phyloP scores from a whole-genome alignment of 2,797 vertebrate species.

The Neosilurus mollespiculum region DNA sequence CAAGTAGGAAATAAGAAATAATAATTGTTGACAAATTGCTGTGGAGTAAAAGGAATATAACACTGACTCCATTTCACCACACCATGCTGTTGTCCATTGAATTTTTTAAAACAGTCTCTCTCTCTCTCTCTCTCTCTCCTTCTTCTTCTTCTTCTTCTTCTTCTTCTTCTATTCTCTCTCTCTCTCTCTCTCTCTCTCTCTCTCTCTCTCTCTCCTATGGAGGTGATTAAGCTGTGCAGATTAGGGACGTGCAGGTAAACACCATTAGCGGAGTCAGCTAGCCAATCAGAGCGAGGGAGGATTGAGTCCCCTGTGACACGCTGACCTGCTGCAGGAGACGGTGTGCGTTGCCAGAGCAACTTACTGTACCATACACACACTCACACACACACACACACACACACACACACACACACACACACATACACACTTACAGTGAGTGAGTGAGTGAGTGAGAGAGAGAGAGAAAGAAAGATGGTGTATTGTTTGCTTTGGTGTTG shows the following conservation, averaged over 20 bases:
- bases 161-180: conserved; percentile 17
- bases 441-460: conserved; percentile 41
- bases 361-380: conserved; percentile 66
- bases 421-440: conserved; percentile 58
- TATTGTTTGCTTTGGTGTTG: conserved; percentile 27
- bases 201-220: conserved; percentile 41
- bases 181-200: conserved; percentile 13
- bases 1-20: not conserved
- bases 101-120: not conserved
- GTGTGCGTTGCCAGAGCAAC: conserved; percentile 78
- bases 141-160: too few species aligned
- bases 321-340: conserved; percentile 75
- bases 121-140: not conserved
- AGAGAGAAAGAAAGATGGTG: conserved; percentile 7
- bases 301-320: conserved; percentile 70
- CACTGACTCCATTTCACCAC: not conserved
- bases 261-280: conserved; percentile 70
- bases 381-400: too few species aligned
- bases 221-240: conserved; percentile 71
- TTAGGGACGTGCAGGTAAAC: conserved; percentile 78
- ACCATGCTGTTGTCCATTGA: not conserved
- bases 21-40: not conserved
- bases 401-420: conserved; percentile 51
- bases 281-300: conserved; percentile 69
- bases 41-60: not conserved